Conservation (phyloP, 2,113 vertebrate species). For the Acrocephalus arundinaceus region DNA sequence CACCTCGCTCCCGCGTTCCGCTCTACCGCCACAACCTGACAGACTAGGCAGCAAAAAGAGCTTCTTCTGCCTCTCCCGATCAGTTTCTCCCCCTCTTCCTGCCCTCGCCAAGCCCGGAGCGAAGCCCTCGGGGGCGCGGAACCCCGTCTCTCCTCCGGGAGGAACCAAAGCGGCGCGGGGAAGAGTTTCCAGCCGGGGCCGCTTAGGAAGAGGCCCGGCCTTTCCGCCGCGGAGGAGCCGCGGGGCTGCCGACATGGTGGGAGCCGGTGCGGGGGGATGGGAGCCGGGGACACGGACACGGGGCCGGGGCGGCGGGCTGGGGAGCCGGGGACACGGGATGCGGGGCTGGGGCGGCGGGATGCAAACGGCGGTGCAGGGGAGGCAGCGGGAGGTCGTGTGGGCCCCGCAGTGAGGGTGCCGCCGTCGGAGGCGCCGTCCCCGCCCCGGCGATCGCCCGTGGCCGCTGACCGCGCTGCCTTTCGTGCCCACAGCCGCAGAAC, state of each 20-base stretch:
- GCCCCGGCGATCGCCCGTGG: too few species aligned
- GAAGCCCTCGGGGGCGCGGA: accelerated
- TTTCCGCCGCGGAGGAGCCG: not conserved
- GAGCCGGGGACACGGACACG: too few species aligned
- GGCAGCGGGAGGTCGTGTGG: not conserved
- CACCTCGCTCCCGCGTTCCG: not conserved
- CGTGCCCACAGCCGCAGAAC: slow-evolving; percentile 87
- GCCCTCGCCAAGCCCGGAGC: accelerated
- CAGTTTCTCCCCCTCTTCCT: accelerated
- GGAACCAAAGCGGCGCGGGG: not conserved
- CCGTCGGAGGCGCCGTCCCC: not conserved
- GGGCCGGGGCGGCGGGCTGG: too few species aligned
- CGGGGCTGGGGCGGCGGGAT: too few species aligned
- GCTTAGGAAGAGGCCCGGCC: accelerated
- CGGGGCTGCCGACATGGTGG: not conserved
- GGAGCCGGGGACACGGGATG: too few species aligned
- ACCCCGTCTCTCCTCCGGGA: accelerated
- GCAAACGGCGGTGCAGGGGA: not conserved
- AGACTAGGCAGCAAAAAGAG: accelerated
- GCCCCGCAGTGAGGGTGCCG: not conserved
- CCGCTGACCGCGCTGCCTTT: not conserved
- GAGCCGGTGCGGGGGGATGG: not conserved
- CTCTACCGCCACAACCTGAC: accelerated
- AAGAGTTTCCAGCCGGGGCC: not conserved
- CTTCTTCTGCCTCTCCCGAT: accelerated